Evolutionary conservation across 2,797 vertebrate species (phyloP).

Genomic region (Peromyscus attwateri): DNA sequence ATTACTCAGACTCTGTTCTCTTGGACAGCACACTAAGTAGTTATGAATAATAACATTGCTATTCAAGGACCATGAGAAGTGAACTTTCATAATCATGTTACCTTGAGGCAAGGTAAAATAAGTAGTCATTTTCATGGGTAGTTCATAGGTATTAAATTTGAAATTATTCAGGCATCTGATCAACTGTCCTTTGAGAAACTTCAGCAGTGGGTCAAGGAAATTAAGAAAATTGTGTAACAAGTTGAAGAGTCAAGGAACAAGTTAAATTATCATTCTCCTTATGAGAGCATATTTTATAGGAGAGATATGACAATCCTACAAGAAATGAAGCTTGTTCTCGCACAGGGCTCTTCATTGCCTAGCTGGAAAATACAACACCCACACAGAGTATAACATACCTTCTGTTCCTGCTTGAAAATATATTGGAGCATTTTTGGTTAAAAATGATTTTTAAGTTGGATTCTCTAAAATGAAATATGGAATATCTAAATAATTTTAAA

Average conservation of each 20-base stretch:
- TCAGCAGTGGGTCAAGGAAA: conserved; percentile 42
- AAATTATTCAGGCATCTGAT: conserved; percentile 33
- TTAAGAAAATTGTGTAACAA: conserved; percentile 47
- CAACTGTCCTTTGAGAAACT: background rate
- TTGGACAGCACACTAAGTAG: conserved; percentile 43
- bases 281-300: background rate
- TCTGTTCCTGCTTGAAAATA: background rate
- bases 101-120: conserved; percentile 34
- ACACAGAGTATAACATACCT: background rate
- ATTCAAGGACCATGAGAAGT: conserved; percentile 36
- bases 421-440: background rate
- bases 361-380: background rate
- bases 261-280: conserved; percentile 7
- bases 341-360: background rate
- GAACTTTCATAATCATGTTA: conserved; percentile 51
- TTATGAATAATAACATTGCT: conserved; percentile 45
- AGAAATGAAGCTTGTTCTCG: background rate
- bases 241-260: conserved; percentile 11
- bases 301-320: background rate
- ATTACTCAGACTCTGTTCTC: conserved; percentile 44
- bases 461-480: background rate
- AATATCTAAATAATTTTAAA: background rate
- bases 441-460: background rate
- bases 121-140: background rate
- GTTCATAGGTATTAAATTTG: conserved; percentile 56